Base-by-base conservation (phyloP, 2,888 invertebrate genomes). In the Luperina testacea region DNA sequence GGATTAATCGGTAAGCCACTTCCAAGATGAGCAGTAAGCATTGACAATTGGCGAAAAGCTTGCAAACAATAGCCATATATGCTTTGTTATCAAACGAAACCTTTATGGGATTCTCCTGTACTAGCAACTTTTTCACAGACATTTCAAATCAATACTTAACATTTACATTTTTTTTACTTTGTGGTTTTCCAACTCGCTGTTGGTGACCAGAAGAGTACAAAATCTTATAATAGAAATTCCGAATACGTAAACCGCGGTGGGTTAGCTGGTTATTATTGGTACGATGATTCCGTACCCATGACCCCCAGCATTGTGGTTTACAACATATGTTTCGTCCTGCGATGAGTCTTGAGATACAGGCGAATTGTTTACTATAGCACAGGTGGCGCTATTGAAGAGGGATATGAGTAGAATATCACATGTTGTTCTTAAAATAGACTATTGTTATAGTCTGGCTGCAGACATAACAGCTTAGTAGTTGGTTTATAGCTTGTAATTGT, bases 281-380 rank as follows among this genome's bases (percentile, higher is more conserved):
- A 72, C 75, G 83, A 86, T 87, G 80, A 85, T 86, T 88, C 83
- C 72, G 81, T 88, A 79, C 76, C 72, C 75, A 72, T 88, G 85
- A 89, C 91, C 92, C 91, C 92, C 91, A 84, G 91, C 88, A 83
- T 82, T 83, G 91, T 80, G 83, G 81, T 75, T 73, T 76, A 67
- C 64, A 76, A 71, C 88, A 88, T 77, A 82, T 89, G 88, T 79
- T 82, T 65, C 63, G 71, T 79, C 79, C 69, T 80, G 69, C 73
- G 72, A 81, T 65, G 78, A 78, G 42, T 81, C 67, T 67, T 67
- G 20, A 20, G 57, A 63, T 65, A 70, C 68, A 73, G 61, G 63
- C 64, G 51, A 78, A 75, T 73, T 82, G 79, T 87, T 85, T 81
- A 81, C 65, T 67, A 53, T 59, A 59, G 42, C 42, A 74, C 80